Evolutionary conservation across 2,113 vertebrate genomes (phyloP), one percentile per base, ranked within the genome.

Genomic region (Etia nguti): DNA sequence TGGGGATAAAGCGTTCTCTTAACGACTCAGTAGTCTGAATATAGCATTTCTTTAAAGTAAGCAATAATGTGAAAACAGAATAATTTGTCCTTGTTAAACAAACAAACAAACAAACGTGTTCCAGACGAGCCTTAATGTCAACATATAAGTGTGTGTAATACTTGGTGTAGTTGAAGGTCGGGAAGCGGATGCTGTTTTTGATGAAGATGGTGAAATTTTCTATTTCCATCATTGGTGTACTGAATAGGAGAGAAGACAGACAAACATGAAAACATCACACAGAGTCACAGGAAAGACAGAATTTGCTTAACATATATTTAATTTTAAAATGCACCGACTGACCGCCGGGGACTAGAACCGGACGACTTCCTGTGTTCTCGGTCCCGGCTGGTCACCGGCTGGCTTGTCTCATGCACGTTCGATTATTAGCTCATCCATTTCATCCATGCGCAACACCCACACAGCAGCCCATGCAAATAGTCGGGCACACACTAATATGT

Each of bases 181-280:
- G 98, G 87, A 99, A 99, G 12, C 98, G 97, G 88, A 99, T 97
- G 93, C 98, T 99, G 93, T 99, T 99, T 95, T 99, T 99, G 90
- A 99, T 98, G 90, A 99, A 98, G 87, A 99, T 97, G 3, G 98
- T 99, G 95, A 99, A 99, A 91, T 99, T 98, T 84, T 98, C 97
- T 0, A 98, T 98, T 92, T 98, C 98, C 94, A 96, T 96, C 97
- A 99, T 98, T 81, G 97, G 83, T 0, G 95, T 96, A 36, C 98
- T 98, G 91, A 84, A 12, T 43, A 83, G 6, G 43, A 7, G 43
- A n/a, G 2, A 54, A 79, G 6, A 38, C 70, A 77, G 70, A 77
- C 16, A 77, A 20, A 50, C 43, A 75, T 50, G 70, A 48, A 77
- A 20, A 50, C 16, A 2, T 16, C 70, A 77, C 24, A 77, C 43